These are phyloP conservation scores for Epirrhoe alternata DNA, from an alignment of 2,888 invertebrate genomes.

Conservation along the genomic window DNA sequence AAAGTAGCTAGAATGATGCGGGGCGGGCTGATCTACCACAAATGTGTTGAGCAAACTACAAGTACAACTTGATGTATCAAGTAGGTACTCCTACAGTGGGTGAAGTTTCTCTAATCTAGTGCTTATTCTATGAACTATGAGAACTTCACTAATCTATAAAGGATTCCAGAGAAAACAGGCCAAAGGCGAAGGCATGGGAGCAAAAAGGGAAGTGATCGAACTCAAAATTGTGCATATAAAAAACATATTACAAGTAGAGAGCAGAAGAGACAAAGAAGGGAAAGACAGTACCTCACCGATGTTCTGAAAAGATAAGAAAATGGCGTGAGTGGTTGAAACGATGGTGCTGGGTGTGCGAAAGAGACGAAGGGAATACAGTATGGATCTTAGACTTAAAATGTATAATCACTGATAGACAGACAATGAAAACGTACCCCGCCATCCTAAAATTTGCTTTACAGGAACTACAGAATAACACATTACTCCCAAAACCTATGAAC, in stretches of 20 bases:
- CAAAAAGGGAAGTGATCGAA: conserved; percentile 49
- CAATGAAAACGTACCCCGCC: not conserved
- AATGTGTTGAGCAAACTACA: conserved; percentile 34
- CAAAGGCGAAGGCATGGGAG: conserved; percentile 52
- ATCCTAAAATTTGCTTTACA: not conserved
- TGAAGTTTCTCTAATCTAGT: conserved; percentile 47
- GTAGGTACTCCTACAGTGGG: conserved; percentile 7
- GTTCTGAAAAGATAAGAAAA: conserved; percentile 86
- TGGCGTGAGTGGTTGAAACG: conserved; percentile 69
- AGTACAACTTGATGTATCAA: conserved; percentile 39
- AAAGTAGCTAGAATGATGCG: conserved; percentile 21
- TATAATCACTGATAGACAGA: conserved; percentile 6
- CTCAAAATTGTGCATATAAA: conserved; percentile 64
- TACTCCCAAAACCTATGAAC: no score
- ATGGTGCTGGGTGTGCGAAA: conserved; percentile 68
- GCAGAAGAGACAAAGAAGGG: conserved; percentile 70
- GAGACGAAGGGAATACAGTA: conserved; percentile 20
- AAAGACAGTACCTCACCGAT: conserved; percentile 85
- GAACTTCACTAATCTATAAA: conserved; percentile 45
- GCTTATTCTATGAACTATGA: conserved; percentile 29
- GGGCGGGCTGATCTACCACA: conserved; percentile 20
- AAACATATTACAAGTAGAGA: conserved; percentile 65
- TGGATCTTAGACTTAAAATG: conserved; percentile 30
- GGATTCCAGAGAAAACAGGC: conserved; percentile 47
- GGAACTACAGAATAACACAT: no score